Conservation (phyloP, 2,888 invertebrate genomes). For the Cheilosia variabilis region DNA sequence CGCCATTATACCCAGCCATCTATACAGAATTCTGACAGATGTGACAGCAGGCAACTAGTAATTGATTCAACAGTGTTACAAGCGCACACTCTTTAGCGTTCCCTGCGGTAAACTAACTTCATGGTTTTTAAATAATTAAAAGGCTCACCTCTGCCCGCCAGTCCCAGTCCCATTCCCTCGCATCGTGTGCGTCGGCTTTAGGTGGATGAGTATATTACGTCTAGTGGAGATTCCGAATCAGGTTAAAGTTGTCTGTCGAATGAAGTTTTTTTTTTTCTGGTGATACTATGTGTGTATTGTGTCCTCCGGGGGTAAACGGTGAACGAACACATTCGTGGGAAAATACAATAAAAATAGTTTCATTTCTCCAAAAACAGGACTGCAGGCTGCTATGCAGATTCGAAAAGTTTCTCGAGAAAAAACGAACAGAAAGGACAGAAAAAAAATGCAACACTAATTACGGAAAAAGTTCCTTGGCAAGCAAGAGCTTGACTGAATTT, state of each 20-base stretch:
- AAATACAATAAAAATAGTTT: slow-evolving; percentile 45
- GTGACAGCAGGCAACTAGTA: slow-evolving; percentile 42
- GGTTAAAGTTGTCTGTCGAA: slow-evolving; percentile 60
- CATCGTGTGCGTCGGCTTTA: neutral
- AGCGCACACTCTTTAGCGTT: slow-evolving; percentile 26
- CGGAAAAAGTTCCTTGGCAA: slow-evolving; percentile 66
- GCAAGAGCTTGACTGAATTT: slow-evolving; percentile 62
- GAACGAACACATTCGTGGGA: slow-evolving; percentile 51
- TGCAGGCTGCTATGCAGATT: slow-evolving; percentile 65
- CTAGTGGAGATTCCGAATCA: slow-evolving; percentile 38
- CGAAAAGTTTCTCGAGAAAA: slow-evolving; percentile 26
- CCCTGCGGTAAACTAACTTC: slow-evolving; percentile 52
- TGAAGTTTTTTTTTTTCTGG: slow-evolving; percentile 16
- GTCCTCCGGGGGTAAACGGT: slow-evolving; percentile 42
- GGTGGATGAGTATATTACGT: slow-evolving; percentile 1
- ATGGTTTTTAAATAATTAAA: slow-evolving; percentile 69
- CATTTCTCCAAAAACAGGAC: slow-evolving; percentile 49
- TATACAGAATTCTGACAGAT: neutral
- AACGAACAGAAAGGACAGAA: neutral
- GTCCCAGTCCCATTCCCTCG: no score
- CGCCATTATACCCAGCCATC: neutral
- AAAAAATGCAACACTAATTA: slow-evolving; percentile 70
- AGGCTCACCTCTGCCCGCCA: slow-evolving; percentile 14
- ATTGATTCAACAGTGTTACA: slow-evolving; percentile 61
- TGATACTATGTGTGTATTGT: slow-evolving; percentile 17